Evolutionary conservation across 1,140 invertebrate genomes (phyloP), one percentile per base, ranked within the genome.

Genomic region (Ips typographus): DNA sequence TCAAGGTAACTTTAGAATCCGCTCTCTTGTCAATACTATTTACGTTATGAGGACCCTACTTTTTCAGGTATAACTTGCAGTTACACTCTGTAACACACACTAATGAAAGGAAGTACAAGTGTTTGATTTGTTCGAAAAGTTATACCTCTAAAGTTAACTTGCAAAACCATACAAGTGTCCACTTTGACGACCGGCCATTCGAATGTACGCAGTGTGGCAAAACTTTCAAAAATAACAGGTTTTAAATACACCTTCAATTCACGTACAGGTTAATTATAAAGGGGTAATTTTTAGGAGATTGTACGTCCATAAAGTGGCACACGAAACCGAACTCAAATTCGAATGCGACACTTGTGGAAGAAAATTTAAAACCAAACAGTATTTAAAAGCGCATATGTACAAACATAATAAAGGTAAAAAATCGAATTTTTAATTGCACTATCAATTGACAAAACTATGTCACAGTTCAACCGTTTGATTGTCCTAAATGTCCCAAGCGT

Each of bases 331-430:
- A 36, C 63, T 76, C 38, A 74, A 75, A 55, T 75, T 66, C 42
- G 58, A 76, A 58, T 77, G 76, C 65, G 68, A 70, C 36, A 70
- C 73, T 44, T 77, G 76, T 49, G 59, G 69, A 8, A 71, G 65
- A 8, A 73, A 73, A 69, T 77, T 76, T 56, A 73, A 68, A 68
- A 68, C 73, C 5, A 77, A 77, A 59, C 71, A 76, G 44, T 76
- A 76, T 58, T 70, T 77, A 36, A 77, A 75, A 37, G 70, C 69
- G 22, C 76, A 77, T 53, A 66, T 76, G 70, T 72, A 71, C 42
- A 77, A 73, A 57, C 76, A 77, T 51, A 65, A 73, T 51, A 73
- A 70, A 43, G 69, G 69, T 65, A 66, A 65, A 42, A 40, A 7
- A 2, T 47, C 58, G 38, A n/a, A 53, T 41, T 5, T 64, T 64